phyloP scores from a whole-genome alignment of 2,113 vertebrate species.

The Paramisgurnus dabryanus region DNA sequence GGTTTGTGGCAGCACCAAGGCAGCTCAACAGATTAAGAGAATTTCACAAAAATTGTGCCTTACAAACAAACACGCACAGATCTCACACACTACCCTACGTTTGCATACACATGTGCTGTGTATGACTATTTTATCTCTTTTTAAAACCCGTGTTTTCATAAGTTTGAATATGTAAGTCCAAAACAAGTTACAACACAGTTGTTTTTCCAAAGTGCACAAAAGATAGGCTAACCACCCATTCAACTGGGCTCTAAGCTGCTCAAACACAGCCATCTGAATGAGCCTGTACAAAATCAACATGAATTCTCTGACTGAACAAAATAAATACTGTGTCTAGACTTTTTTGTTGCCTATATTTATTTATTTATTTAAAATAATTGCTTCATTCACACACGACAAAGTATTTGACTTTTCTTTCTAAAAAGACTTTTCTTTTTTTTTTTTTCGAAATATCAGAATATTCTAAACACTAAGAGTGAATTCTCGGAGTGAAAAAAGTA shows the following conservation, averaged over 20 bases:
- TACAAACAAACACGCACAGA: constrained; percentile 39
- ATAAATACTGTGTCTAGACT: constrained; percentile 30
- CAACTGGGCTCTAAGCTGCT: constrained; percentile 43
- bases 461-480: too few relatives aligned
- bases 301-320: constrained; percentile 21
- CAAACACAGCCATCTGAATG: constrained; percentile 47
- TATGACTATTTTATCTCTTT: constrained; percentile 47
- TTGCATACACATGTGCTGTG: constrained; percentile 49
- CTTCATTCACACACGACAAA: too few relatives aligned
- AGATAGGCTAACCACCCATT: constrained; percentile 38
- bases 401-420: too few relatives aligned
- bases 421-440: too few relatives aligned
- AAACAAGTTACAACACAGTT: constrained; percentile 64
- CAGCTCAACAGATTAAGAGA: constrained; percentile 46
- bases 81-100: constrained; percentile 34
- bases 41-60: not conserved
- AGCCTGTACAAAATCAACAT: constrained; percentile 34
- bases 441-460: too few relatives aligned
- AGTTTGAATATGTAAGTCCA: constrained; percentile 56
- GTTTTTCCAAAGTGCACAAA: constrained; percentile 56
- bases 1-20: constrained; percentile 50
- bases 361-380: not conserved
- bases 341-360: not conserved
- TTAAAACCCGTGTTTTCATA: constrained; percentile 55
- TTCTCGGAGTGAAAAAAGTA: too few relatives aligned